Evolutionary conservation across 2,888 invertebrate genomes (phyloP).

Genomic region (Pterobdella sp.): DNA sequence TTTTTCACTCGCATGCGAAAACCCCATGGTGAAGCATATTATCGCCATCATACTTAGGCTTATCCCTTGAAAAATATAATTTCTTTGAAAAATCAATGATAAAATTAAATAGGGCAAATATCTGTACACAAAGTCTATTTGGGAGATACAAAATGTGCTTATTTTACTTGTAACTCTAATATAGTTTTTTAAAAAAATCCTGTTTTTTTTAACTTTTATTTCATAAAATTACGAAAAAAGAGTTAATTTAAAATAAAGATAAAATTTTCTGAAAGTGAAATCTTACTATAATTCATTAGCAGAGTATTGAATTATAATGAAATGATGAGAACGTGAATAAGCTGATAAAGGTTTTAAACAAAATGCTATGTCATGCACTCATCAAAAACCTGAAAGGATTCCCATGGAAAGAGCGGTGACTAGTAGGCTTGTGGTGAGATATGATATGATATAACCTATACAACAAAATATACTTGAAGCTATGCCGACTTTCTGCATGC

Average conservation of each 20-base stretch:
- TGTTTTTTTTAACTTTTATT: neutral
- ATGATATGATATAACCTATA: constrained; percentile 30
- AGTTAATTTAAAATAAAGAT: neutral
- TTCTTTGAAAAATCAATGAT: neutral
- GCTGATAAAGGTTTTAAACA: too few species aligned
- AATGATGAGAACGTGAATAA: too few species aligned
- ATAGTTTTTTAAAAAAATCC: neutral
- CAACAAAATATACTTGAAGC: constrained; percentile 26
- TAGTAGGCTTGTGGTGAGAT: constrained; percentile 28
- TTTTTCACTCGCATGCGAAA: constrained; percentile 35
- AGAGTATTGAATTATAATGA: too few species aligned
- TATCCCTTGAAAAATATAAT: constrained; percentile 12
- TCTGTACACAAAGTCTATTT: too few species aligned
- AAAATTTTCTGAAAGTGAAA: too few species aligned
- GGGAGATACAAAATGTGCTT: too few species aligned
- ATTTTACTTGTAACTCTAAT: neutral
- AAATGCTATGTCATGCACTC: too few species aligned
- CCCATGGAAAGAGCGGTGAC: constrained; percentile 30
- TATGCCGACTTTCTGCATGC: constrained; percentile 32
- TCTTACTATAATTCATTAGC: too few species aligned
- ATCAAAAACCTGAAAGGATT: constrained; percentile 27
- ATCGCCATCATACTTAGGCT: constrained; percentile 31
- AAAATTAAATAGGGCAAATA: too few species aligned
- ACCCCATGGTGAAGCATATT: constrained; percentile 32
- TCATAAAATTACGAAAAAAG: neutral